phyloP scores from a whole-genome alignment of 2,888 invertebrate species.

The Calameuta idolon region DNA sequence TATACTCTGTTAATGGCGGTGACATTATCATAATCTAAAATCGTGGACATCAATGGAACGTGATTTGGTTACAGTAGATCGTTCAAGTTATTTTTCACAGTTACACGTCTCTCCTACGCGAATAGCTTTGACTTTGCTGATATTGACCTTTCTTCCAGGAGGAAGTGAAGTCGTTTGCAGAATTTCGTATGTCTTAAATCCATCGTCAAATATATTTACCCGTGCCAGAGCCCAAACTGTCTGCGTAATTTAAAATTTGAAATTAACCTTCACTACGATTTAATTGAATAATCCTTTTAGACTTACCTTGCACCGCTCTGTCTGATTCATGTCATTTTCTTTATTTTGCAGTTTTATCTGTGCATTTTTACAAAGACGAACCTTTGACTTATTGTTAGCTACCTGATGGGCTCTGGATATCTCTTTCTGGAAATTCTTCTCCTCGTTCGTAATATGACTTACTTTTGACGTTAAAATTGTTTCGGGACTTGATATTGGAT shows the following conservation, averaged over 20 bases:
- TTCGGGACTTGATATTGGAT: background rate
- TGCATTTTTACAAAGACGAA: background rate
- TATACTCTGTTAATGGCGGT: background rate
- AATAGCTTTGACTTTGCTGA: background rate
- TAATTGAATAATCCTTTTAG: background rate
- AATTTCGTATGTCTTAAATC: background rate
- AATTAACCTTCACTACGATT: background rate
- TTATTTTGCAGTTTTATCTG: background rate
- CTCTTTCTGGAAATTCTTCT: background rate
- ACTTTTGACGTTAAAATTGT: background rate
- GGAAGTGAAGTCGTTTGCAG: conserved; percentile 4
- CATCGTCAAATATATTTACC: conserved; percentile 1
- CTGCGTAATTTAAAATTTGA: background rate
- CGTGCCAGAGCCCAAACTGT: conserved; percentile 5
- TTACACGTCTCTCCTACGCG: background rate
- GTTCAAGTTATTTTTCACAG: background rate
- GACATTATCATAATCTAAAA: background rate
- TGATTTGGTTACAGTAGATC: background rate
- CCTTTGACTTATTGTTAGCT: background rate
- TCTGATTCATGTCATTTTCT: background rate
- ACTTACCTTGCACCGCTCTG: background rate
- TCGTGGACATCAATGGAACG: background rate
- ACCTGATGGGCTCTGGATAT: background rate
- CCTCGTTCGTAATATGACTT: background rate
- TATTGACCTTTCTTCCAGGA: conserved; percentile 1